Evolutionary conservation across 1,140 invertebrate genomes (phyloP).

Genomic region (Panonychus citri): DNA sequence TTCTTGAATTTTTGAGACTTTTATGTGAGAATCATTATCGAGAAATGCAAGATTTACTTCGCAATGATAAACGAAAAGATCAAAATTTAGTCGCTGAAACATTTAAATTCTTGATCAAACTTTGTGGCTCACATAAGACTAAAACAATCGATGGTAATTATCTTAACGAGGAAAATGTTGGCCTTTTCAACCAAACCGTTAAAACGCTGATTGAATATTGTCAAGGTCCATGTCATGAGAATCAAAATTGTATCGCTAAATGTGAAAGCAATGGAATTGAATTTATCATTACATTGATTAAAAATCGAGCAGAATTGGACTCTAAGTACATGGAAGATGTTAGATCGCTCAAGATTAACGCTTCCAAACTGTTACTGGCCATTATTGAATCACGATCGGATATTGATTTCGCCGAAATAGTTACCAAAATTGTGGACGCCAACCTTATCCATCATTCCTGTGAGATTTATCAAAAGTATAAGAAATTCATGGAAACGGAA

Average conservation of each 20-base stretch:
- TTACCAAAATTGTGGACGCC: conserved; percentile 15
- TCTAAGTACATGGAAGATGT: conserved; percentile 91
- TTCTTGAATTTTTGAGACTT: conserved; percentile 81
- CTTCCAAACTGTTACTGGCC: conserved; percentile 83
- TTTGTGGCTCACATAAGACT: conserved; percentile 96
- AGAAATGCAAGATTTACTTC: conserved; percentile 78
- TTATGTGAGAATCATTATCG: conserved; percentile 97
- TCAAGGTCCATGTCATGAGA: conserved; percentile 95
- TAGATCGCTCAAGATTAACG: conserved; percentile 91
- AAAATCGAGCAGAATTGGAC: conserved; percentile 92
- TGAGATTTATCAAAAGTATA: conserved; percentile 33
- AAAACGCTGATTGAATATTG: conserved; percentile 99
- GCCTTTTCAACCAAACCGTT: conserved; percentile 88
- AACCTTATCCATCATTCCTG: conserved; percentile 79
- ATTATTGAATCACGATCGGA: conserved; percentile 93
- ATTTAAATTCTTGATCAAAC: conserved; percentile 91
- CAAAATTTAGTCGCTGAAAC: conserved; percentile 91
- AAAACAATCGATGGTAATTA: conserved; percentile 83
- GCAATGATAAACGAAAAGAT: conserved; percentile 82
- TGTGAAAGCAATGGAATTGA: conserved; percentile 97
- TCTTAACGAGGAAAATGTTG: conserved; percentile 92
- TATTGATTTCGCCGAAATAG: conserved; percentile 78
- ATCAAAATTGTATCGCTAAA: conserved; percentile 90
- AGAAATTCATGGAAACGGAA: conserved; percentile 38
- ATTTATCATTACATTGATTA: conserved; percentile 87